These are phyloP conservation scores for Odocoileus virginianus DNA, from an alignment of 2,113 vertebrate genomes.

Conservation along the genomic window DNA sequence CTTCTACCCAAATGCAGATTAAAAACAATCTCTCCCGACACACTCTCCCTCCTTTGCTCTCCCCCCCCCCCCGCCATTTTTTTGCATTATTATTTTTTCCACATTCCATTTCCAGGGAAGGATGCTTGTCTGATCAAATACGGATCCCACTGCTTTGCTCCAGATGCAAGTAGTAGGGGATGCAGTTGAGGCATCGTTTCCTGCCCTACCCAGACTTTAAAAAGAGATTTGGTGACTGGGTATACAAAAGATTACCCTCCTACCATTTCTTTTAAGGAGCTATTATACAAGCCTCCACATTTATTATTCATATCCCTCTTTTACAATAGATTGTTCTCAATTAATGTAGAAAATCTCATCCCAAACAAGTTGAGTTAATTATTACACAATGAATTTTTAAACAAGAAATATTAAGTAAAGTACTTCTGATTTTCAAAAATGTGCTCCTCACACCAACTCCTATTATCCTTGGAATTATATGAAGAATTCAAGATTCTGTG, in stretches of 20 bases:
- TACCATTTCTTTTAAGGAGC: background rate
- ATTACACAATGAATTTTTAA: background rate
- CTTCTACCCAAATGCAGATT: background rate
- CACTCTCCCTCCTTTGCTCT: background rate
- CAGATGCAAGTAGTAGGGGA: background rate
- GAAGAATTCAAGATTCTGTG: background rate
- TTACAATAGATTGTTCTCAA: background rate
- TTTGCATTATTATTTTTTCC: background rate
- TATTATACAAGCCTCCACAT: background rate
- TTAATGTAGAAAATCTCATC: background rate
- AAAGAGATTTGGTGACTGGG: background rate
- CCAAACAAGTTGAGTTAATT: background rate
- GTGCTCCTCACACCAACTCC: background rate
- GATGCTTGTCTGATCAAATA: background rate
- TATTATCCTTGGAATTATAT: background rate
- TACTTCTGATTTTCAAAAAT: background rate
- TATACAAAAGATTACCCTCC: background rate
- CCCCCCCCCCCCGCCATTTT: fast-evolving
- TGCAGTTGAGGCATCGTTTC: background rate
- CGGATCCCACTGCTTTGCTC: background rate
- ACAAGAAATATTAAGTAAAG: background rate
- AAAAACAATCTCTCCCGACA: background rate
- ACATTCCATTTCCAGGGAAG: background rate
- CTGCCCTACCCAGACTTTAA: background rate
- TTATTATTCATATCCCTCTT: background rate